Evolutionary conservation across 2,888 invertebrate species (phyloP).

Genomic region (Lasioglossum calceatum): DNA sequence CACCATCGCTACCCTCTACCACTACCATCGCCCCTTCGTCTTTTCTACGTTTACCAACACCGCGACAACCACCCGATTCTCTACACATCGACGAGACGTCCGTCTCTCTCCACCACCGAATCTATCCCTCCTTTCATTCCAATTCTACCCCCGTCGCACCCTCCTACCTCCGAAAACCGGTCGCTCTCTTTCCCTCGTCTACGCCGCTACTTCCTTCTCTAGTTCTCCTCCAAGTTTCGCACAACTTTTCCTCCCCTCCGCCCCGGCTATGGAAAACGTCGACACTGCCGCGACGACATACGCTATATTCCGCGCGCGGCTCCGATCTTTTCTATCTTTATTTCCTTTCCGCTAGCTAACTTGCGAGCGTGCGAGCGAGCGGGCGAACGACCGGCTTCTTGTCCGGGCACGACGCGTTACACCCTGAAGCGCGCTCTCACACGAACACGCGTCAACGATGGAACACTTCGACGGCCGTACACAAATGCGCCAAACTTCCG

Average conservation of each 20-base stretch:
- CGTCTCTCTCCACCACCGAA: conserved; percentile 54
- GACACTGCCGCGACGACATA: conserved; percentile 64
- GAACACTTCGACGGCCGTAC: conserved; percentile 2
- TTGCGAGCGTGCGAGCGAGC: conserved; percentile 15
- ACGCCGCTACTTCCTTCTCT: conserved; percentile 56
- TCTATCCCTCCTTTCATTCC: conserved; percentile 67
- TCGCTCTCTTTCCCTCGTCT: conserved; percentile 31
- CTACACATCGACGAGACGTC: conserved; percentile 43
- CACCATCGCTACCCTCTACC: conserved; percentile 22
- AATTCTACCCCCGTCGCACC: conserved; percentile 62
- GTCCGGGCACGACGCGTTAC: conserved; percentile 59
- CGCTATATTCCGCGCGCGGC: conserved; percentile 58
- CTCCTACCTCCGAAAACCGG: conserved; percentile 28
- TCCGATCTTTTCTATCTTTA: conserved; percentile 46
- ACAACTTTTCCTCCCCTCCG: conserved; percentile 73
- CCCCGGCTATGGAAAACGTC: conserved; percentile 51
- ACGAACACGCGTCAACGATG: conserved; percentile 41
- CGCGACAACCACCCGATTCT: conserved; percentile 42
- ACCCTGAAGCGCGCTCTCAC: conserved; percentile 46
- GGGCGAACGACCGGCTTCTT: conserved; percentile 35
- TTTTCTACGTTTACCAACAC: conserved; percentile 64
- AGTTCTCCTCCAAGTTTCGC: conserved; percentile 74
- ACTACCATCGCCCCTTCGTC: conserved; percentile 53
- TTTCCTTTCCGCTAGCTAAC: conserved; percentile 35
- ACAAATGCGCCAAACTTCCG: conserved; percentile 34